Conservation (phyloP, 2,113 vertebrate species). For the Scatophagus argus region DNA sequence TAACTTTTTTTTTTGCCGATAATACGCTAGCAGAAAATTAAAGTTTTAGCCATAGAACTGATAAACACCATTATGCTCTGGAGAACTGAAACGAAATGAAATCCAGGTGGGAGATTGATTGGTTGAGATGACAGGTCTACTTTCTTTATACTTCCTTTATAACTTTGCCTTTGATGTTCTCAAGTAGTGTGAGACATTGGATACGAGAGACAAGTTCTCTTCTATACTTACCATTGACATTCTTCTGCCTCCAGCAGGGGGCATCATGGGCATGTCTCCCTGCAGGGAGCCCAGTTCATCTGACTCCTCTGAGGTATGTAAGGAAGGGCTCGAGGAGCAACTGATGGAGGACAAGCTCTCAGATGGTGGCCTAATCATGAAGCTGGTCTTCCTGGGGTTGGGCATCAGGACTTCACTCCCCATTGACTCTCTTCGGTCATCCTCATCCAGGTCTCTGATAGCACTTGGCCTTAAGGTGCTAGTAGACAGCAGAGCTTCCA, state of each 20-base stretch:
- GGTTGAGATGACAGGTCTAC: no score
- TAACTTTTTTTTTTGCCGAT: neutral
- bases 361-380: conserved; percentile 85
- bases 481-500: conserved; percentile 68
- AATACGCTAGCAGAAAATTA: neutral
- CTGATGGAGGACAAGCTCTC: conserved; percentile 84
- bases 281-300: conserved; percentile 85
- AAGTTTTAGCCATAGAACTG: neutral
- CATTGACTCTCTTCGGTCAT: conserved; percentile 79
- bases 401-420: conserved; percentile 78
- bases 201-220: conserved; percentile 6
- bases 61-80: neutral
- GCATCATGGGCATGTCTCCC: conserved; percentile 83
- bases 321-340: conserved; percentile 81
- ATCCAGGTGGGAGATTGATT: no score
- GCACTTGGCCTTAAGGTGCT: conserved; percentile 72
- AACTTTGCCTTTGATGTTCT: neutral
- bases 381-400: conserved; percentile 86
- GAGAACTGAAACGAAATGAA: neutral
- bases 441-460: conserved; percentile 71
- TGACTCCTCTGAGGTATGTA: conserved; percentile 84
- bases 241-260: conserved; percentile 84
- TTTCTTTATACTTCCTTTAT: neutral
- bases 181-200: neutral
- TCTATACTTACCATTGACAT: conserved; percentile 91